Percentiles rank a stretch among this genome's conserved stretches.
These are phyloP conservation scores for Oenanthe oenanthe DNA, from an alignment of 2,113 vertebrate species.

Conservation along the genomic window DNA sequence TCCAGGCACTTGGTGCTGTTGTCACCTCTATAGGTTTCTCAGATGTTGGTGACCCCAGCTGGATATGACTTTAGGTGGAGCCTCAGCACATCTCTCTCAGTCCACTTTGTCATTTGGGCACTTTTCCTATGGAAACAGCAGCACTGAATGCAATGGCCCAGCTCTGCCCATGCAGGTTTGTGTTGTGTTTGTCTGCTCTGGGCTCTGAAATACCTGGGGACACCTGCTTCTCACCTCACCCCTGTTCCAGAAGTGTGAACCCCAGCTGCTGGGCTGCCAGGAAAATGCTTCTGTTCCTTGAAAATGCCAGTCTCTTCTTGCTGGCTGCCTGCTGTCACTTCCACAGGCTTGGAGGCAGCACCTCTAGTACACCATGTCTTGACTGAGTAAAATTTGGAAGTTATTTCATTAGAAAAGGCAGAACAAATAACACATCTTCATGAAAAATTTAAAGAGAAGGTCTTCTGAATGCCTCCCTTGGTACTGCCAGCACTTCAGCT, in stretches of 20 bases:
- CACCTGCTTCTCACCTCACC: neutral
- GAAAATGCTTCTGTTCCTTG: neutral
- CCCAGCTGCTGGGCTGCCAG: neutral
- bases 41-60: neutral
- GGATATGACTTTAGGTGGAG: neutral
- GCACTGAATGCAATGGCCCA: rapidly evolving
- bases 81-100: neutral
- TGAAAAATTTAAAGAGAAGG: neutral
- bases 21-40: neutral
- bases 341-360: neutral
- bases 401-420: neutral
- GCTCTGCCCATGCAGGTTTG: neutral
- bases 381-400: neutral
- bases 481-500: neutral
- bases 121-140: neutral
- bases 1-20: neutral
- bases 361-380: rapidly evolving
- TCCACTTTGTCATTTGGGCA: neutral
- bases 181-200: neutral
- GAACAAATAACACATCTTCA: neutral
- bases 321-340: neutral
- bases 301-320: neutral
- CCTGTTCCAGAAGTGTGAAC: neutral
- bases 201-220: neutral
- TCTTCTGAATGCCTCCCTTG: neutral